A percentile compares a stretch with the other conserved stretches of the same genome.
Evolutionary conservation across 2,113 vertebrate genomes (phyloP).

Genomic region (Cygnus buccinator): DNA sequence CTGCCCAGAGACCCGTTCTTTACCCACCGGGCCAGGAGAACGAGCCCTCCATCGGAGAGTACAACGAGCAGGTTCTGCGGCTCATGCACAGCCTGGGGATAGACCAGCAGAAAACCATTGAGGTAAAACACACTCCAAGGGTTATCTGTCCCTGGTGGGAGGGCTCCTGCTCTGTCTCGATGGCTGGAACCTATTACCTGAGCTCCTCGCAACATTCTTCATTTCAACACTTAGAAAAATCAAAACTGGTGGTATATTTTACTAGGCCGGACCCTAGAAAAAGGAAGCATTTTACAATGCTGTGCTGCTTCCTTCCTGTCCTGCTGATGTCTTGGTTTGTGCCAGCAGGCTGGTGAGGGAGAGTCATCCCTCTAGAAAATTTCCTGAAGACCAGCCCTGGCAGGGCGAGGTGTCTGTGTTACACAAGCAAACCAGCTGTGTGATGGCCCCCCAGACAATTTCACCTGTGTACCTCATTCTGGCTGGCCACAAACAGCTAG

Average conservation of each 20-base stretch:
- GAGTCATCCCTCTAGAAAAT: neutral
- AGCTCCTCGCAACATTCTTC: neutral
- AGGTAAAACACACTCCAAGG: conserved; percentile 78
- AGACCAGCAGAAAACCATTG: conserved; percentile 96
- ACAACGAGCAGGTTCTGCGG: conserved; percentile 95
- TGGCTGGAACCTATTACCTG: neutral
- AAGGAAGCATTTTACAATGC: neutral
- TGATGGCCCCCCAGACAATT: neutral
- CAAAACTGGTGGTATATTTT: neutral
- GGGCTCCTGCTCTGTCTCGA: neutral
- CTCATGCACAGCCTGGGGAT: conserved; percentile 98
- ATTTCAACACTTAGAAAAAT: neutral
- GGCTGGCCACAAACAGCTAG: neutral
- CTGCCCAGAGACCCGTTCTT: conserved; percentile 87
- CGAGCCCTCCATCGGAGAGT: conserved; percentile 84
- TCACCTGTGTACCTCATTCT: neutral
- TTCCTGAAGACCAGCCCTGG: neutral
- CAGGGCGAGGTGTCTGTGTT: neutral
- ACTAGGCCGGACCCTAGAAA: neutral
- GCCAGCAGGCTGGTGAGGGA: neutral
- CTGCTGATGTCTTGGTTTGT: neutral
- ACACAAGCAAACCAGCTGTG: neutral
- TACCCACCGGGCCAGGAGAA: conserved; percentile 87
- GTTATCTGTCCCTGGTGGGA: neutral
- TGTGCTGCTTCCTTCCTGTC: neutral